phyloP scores from a whole-genome alignment of 37 sponge, comb jelly and placozoan genomes.

The Amphimedon queenslandica region DNA sequence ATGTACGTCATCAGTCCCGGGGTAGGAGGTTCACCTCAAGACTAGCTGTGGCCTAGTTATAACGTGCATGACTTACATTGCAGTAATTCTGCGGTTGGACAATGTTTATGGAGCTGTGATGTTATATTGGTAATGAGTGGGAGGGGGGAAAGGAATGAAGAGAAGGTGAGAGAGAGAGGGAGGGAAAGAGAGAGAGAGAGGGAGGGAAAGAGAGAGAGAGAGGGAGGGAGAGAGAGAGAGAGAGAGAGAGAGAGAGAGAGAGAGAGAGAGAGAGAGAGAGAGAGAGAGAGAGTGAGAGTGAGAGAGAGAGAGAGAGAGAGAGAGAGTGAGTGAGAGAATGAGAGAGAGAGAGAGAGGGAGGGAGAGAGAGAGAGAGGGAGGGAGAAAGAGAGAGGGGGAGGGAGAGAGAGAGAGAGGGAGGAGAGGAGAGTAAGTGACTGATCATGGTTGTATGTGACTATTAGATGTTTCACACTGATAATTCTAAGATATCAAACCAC shows the following conservation, averaged over 20 bases:
- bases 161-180: too few species aligned
- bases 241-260: constrained; percentile 35
- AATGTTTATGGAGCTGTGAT: too few species aligned
- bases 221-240: constrained; percentile 15
- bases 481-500: too few species aligned
- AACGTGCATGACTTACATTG: too few species aligned
- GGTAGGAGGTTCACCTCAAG: too few species aligned
- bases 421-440: constrained; percentile 1
- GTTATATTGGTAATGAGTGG: neutral
- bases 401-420: constrained; percentile 38
- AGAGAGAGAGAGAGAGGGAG: constrained; percentile 8
- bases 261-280: constrained; percentile 38
- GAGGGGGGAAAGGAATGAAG: too few species aligned
- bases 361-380: constrained; percentile 28
- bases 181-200: too few species aligned
- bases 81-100: too few species aligned
- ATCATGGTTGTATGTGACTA: neutral
- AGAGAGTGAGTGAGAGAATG: constrained; percentile 11
- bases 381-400: constrained; percentile 28
- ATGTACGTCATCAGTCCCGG: too few species aligned
- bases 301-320: constrained; percentile 15
- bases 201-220: constrained; percentile 5
- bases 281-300: constrained; percentile 30
- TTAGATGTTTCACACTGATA: too few species aligned
- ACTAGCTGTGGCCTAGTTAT: neutral